Conservation (phyloP, 2,113 vertebrate species). For the Hippocampus guttulatus region DNA sequence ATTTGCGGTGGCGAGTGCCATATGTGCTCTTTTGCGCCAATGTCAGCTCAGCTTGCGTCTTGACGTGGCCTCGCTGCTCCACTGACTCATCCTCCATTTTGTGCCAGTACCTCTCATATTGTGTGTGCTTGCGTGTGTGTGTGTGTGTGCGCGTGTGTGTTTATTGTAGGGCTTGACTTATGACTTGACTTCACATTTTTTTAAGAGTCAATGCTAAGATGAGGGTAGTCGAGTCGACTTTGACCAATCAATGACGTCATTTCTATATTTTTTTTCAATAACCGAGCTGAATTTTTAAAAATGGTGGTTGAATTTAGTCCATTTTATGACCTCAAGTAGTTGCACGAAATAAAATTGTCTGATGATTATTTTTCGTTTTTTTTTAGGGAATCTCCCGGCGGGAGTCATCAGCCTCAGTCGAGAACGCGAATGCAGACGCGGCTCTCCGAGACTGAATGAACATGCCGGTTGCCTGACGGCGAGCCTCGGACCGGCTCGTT, state of each 20-base stretch:
- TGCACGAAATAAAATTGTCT: too few relatives aligned
- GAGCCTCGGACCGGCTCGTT: too few relatives aligned
- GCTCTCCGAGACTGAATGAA: background rate
- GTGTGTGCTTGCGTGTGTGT: background rate
- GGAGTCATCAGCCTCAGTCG: background rate
- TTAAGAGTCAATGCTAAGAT: too few relatives aligned
- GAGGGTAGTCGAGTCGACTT: too few relatives aligned
- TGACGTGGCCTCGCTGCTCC: constrained; percentile 34
- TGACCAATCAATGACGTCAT: too few relatives aligned
- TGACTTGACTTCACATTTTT: background rate
- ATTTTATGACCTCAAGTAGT: too few relatives aligned
- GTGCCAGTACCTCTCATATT: constrained; percentile 1
- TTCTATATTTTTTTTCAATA: too few relatives aligned
- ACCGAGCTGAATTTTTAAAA: too few relatives aligned
- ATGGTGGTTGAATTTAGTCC: too few relatives aligned
- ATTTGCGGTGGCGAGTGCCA: constrained; percentile 53
- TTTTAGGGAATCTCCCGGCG: background rate
- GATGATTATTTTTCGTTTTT: too few relatives aligned
- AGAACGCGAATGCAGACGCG: background rate
- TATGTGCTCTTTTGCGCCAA: constrained; percentile 24
- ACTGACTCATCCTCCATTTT: constrained; percentile 48
- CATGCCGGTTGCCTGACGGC: background rate
- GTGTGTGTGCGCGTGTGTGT: too few relatives aligned
- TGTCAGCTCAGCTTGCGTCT: constrained; percentile 65
- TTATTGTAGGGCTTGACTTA: background rate